Base-by-base conservation (phyloP, 1,140 invertebrate genomes). In the Gryon sp. region DNA sequence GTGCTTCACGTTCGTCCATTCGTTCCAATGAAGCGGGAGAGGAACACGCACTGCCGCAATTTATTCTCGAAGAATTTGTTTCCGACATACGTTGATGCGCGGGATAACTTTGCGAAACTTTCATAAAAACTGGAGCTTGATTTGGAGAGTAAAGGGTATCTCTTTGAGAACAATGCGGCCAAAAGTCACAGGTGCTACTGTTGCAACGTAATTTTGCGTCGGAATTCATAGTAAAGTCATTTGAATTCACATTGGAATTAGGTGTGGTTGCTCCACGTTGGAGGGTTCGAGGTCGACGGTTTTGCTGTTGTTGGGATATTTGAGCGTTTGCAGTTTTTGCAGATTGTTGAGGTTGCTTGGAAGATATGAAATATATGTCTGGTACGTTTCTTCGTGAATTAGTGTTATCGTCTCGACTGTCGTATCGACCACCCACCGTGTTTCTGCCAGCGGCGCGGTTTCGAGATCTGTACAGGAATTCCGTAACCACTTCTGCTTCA, bases 31-130 rank as follows among this genome's bases (percentile, higher is more conserved):
- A 84, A 0, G 84, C 84, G 4, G 83, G 85, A 2, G 86, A 87
- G 2, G 83, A 89, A 46, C 83, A 84, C 8, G 84, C 79, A 40
- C 87, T 87, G 6, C 86, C 80, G 11, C 82, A 80, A 28, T 55
- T 78, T 41, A 68, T 70, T 24, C 80, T 79, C 0, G 68, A 69
- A 0, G 62, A 69, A 6, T 79, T 32, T 18, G 45, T 55, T 34
- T 85, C 85, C 2, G 80, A 78, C 60, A 77, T 81, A 18, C 87
- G 78, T 28, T 89, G 87, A 83, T 90, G 89, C 2, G 86, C 86
- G 0, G 91, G 90, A 72, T 91, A 91, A 73, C 90, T 91, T 62
- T 91, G 90, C 0, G 91, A 91, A 1, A 90, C 76, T 50, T 90
- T 87, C 89, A 91, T 91, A 28, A 83, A 83, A 30, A 83, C 77